phyloP scores from a whole-genome alignment of 2,888 invertebrate genomes.

The Minunthozetes semirufus region DNA sequence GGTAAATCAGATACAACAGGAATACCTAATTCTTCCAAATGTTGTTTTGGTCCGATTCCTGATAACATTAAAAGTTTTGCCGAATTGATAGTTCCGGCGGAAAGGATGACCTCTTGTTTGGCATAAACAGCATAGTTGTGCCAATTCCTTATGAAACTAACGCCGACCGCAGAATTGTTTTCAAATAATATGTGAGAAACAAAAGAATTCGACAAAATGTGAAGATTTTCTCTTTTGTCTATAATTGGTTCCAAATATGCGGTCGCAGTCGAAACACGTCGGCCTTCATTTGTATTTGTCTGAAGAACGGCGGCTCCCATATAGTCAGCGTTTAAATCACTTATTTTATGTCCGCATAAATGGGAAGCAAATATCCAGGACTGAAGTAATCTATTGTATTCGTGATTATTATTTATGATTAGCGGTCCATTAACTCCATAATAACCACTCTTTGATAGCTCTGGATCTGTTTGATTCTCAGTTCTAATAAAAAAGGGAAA shows the following conservation, averaged over 20 bases:
- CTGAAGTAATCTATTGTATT: conserved; percentile 20
- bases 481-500: conserved; percentile 31
- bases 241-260: conserved; percentile 27
- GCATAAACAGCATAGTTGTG: conserved; percentile 66
- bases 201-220: neutral
- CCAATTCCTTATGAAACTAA: conserved; percentile 68
- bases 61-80: conserved; percentile 89
- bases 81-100: conserved; percentile 83
- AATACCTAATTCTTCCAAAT: conserved; percentile 55
- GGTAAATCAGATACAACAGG: conserved; percentile 14
- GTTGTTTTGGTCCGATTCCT: conserved; percentile 67
- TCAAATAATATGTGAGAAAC: conserved; percentile 42
- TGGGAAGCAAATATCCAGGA: conserved; percentile 14
- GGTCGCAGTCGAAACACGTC: conserved; percentile 15
- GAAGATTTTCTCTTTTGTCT: neutral
- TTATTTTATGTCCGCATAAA: conserved; percentile 19
- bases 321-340: conserved; percentile 27
- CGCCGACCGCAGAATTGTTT: conserved; percentile 69
- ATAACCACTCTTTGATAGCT: conserved; percentile 26
- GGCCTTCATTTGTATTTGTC: conserved; percentile 16
- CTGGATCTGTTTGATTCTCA: conserved; percentile 32
- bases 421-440: conserved; percentile 32
- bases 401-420: neutral
- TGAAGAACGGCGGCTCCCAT: conserved; percentile 23
- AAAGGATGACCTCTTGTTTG: conserved; percentile 76